These are phyloP conservation scores for Oreochromis tanganicae DNA, from an alignment of 2,113 vertebrate species.

Conservation along the genomic window DNA sequence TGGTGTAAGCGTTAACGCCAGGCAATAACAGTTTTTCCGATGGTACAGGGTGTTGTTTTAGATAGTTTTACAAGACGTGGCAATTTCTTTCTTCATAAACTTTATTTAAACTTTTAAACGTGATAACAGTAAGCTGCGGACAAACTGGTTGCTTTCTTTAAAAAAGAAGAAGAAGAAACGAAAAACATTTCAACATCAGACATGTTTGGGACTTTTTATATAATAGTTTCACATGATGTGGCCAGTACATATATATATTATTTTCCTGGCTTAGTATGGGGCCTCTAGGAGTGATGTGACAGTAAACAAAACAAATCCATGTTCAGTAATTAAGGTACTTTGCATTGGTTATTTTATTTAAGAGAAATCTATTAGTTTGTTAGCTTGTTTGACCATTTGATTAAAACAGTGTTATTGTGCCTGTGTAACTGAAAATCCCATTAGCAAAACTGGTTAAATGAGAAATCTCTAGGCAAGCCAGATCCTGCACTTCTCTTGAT, in stretches of 20 bases:
- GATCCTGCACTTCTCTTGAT: neutral
- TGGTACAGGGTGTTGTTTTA: neutral
- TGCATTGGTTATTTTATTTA: neutral
- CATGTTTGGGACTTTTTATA: neutral
- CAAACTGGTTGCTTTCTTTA: too few species aligned
- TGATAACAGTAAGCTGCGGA: too few species aligned
- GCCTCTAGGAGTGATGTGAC: neutral
- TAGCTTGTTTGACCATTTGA: neutral
- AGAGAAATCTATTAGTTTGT: neutral
- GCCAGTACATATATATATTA: neutral
- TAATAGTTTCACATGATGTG: neutral
- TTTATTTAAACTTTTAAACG: neutral
- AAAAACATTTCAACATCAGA: neutral
- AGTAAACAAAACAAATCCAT: neutral
- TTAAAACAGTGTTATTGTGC: neutral
- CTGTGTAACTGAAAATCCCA: fast-evolving
- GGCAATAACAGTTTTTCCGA: neutral
- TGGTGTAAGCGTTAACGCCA: neutral
- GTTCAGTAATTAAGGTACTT: neutral
- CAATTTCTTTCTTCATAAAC: neutral
- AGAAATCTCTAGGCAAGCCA: neutral
- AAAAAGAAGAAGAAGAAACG: neutral
- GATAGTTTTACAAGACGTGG: neutral
- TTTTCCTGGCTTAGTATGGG: neutral
- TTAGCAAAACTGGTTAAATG: neutral